A percentile compares a stretch with the other conserved stretches of the same genome.
Conservation (phyloP, 2,113 vertebrate genomes). For the Lagopus leucura region DNA sequence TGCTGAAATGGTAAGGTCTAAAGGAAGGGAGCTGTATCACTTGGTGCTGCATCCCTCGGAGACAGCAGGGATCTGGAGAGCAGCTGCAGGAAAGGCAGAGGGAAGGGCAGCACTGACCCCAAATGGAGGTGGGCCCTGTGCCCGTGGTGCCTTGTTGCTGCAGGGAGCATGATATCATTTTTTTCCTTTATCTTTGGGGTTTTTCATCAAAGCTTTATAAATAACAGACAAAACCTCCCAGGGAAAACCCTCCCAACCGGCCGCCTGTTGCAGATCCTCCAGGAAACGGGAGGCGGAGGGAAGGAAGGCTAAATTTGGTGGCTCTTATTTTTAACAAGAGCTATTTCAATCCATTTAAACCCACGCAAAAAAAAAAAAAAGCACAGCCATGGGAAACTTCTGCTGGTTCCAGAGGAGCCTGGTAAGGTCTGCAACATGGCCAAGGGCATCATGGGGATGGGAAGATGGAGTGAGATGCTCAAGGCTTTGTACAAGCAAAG, state of each 20-base stretch:
- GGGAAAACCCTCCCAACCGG: conserved; percentile 29
- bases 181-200: conserved; percentile 1
- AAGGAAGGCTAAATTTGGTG: conserved; percentile 67
- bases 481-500: not conserved
- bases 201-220: conserved; percentile 57
- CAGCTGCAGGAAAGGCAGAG: conserved; percentile 18
- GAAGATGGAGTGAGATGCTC: not conserved
- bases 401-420: not conserved
- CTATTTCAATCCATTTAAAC: conserved; percentile 38
- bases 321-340: conserved; percentile 61
- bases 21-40: not conserved
- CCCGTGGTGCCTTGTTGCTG: not conserved
- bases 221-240: conserved; percentile 40
- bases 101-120: not conserved
- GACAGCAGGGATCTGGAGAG: not conserved
- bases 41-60: not conserved
- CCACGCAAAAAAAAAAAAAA: not conserved
- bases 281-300: conserved; percentile 53
- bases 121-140: conserved; percentile 5
- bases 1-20: not conserved
- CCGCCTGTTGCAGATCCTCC: conserved; percentile 36
- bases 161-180: not conserved
- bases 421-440: not conserved
- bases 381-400: conserved; percentile 8
- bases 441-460: not conserved